These are phyloP conservation scores for Micropterix aruncella DNA, from an alignment of 2,888 invertebrate genomes.

Conservation along the genomic window DNA sequence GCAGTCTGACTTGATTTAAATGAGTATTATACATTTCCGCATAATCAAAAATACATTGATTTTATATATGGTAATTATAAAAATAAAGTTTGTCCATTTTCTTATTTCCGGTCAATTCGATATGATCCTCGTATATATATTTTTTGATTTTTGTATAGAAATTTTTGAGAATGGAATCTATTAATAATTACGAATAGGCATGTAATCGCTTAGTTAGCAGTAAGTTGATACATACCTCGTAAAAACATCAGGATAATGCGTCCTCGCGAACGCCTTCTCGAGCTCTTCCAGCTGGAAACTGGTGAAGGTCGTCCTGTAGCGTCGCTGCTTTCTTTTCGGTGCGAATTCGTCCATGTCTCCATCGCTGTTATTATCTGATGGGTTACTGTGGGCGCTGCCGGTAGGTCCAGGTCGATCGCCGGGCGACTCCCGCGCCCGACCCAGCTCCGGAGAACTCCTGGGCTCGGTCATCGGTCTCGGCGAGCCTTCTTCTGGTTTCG, in stretches of 20 bases:
- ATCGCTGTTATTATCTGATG: constrained; percentile 49
- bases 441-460: constrained; percentile 27
- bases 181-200: neutral
- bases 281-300: constrained; percentile 91
- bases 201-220: too few species aligned
- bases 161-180: too few species aligned
- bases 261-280: constrained; percentile 93
- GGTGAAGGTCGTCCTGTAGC: constrained; percentile 90
- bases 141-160: too few species aligned
- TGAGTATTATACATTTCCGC: too few species aligned
- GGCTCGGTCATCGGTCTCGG: constrained; percentile 17
- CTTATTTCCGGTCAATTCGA: too few species aligned
- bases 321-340: constrained; percentile 78
- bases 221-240: constrained; percentile 71
- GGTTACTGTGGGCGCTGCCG: constrained; percentile 25
- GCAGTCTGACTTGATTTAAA: too few species aligned
- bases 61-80: too few species aligned
- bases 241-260: constrained; percentile 97
- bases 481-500: constrained; percentile 24
- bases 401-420: constrained; percentile 34
- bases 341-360: constrained; percentile 61
- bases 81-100: too few species aligned
- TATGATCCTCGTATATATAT: too few species aligned
- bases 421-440: constrained; percentile 28
- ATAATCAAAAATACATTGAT: too few species aligned